Base-by-base conservation (phyloP, 2,113 vertebrate species). In the Gambusia holbrooki region DNA sequence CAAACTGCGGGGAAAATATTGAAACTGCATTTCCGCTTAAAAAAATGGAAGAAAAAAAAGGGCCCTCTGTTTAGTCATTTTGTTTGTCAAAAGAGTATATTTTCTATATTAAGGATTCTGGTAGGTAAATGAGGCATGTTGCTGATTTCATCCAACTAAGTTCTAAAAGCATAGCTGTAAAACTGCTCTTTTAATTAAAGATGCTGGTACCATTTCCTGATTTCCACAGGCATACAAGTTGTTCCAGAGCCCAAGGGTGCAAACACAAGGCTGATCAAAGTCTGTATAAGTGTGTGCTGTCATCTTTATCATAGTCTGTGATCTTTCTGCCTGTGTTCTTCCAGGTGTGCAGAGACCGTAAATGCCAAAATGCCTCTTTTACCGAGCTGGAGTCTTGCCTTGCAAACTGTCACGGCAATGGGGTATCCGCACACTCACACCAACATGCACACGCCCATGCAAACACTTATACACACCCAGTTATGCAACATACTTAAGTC, bases 321-420 rank as follows among this genome's bases (percentile, higher is more conserved):
- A 63, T 74, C 65, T 42, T 68, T 83, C 15, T 73, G 62, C 83
- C 79, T 84, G 12, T 70, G 33, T 74, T 62, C 51, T 25, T 79
- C 2, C 85, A 99, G 98, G 96, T 99, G 68, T 99, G 97, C 91
- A 94, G 93, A 82, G 95, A 97, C 68, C 93, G 95, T 1, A 93
- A 89, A 28, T 99, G 98, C 85, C 95, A 95, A 81, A 97, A 98
- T 29, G 93, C 93, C 0, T 97, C 96, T 32, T 96, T 96, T 63
- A 91, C 82, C 0, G 95, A 97, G 90, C 90, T 97, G 92, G 94
- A 97, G 37, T 82, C 73, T 51, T 99, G 98, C 4, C 92, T 97
- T 54, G 74, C 88, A 19, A 84, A 82, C 65, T 99, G 98, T 88
- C 93, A 93, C 60, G 51, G 82, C 67, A 92, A 93, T 27, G 94